phyloP scores from a whole-genome alignment of 2,888 invertebrate species.

The Agriopis aurantiaria region DNA sequence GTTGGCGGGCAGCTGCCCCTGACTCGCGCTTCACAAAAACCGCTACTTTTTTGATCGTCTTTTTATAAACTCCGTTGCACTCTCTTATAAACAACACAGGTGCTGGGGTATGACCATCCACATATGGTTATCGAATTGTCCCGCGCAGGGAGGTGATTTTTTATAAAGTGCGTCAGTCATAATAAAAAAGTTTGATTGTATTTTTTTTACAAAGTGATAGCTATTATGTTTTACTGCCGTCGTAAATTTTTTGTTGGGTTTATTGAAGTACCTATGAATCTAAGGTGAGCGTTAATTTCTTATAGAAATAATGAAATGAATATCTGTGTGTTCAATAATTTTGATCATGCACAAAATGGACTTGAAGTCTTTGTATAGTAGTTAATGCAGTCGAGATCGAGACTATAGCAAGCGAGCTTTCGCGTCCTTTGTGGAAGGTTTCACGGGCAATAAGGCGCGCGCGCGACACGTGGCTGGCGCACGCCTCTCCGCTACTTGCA shows the following conservation, averaged over 20 bases:
- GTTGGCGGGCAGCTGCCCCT: constrained; percentile 82
- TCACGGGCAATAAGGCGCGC: constrained; percentile 50
- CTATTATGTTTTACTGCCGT: constrained; percentile 33
- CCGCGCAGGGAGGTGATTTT: constrained; percentile 70
- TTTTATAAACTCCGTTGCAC: constrained; percentile 80
- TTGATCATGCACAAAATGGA: no score
- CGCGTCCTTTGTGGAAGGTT: constrained; percentile 18
- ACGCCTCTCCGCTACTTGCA: constrained; percentile 52
- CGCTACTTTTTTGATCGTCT: constrained; percentile 80
- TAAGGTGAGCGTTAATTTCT: constrained; percentile 20
- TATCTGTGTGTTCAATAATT: neutral
- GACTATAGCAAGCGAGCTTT: constrained; percentile 17
- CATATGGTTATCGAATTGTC: constrained; percentile 82
- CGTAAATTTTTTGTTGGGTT: constrained; percentile 32
- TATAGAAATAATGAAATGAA: constrained; percentile 2
- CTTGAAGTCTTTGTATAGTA: no score
- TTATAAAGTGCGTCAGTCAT: constrained; percentile 62
- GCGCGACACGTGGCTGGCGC: constrained; percentile 60
- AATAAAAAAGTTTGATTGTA: constrained; percentile 56
- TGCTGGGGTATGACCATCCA: constrained; percentile 81
- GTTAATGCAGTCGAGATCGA: neutral
- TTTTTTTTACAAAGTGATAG: constrained; percentile 41
- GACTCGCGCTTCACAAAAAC: constrained; percentile 83
- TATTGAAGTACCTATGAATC: constrained; percentile 15
- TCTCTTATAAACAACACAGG: constrained; percentile 86